phyloP scores from a whole-genome alignment of 2,797 vertebrate genomes.

The Pygocentrus nattereri region DNA sequence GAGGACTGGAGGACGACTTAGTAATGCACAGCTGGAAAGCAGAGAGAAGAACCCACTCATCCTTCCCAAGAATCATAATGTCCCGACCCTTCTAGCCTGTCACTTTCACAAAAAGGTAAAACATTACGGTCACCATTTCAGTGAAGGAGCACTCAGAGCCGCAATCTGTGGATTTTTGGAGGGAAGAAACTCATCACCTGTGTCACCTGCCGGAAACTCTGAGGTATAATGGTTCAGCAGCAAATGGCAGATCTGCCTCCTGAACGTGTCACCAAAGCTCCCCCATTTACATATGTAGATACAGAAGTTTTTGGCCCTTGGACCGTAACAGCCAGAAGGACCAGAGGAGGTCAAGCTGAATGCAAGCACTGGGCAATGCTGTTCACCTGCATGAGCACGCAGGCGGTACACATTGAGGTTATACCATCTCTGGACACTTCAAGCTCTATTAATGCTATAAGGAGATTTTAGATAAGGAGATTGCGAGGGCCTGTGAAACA shows the following conservation, averaged over 20 bases:
- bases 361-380: neutral
- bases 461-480: too few relatives aligned
- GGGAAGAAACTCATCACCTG: neutral
- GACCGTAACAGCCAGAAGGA: neutral
- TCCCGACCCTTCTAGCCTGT: neutral
- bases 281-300: neutral
- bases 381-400: too few relatives aligned
- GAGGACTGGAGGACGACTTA: neutral
- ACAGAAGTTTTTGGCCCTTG: conserved; percentile 1
- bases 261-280: conserved; percentile 16
- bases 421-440: conserved; percentile 4
- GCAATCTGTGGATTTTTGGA: neutral
- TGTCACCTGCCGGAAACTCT: neutral
- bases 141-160: neutral
- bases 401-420: neutral
- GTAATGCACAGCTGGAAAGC: neutral
- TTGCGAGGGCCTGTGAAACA: neutral
- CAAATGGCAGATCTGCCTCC: neutral
- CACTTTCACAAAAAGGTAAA: neutral
- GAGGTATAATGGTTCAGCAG: neutral
- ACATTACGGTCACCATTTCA: conserved; percentile 20
- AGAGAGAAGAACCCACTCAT: neutral
- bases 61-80: neutral
- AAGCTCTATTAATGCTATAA: conserved; percentile 16
- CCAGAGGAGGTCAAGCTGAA: neutral